phyloP scores from a whole-genome alignment of 1,140 invertebrate species.

The Microvelia longipes region DNA sequence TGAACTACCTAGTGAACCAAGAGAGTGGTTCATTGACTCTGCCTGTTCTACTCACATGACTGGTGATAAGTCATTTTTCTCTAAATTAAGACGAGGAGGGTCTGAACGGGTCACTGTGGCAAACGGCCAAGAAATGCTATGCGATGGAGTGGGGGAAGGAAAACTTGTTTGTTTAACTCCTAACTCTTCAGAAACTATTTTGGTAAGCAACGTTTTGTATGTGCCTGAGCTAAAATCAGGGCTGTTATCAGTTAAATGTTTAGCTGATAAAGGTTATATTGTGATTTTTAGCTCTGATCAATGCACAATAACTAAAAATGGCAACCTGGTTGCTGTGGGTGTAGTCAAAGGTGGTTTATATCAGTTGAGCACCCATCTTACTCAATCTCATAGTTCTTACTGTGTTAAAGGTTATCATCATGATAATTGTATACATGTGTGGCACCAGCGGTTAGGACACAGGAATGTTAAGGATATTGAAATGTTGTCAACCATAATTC shows the following conservation, averaged over 20 bases:
- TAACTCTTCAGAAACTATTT: not conserved
- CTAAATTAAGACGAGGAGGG: not conserved
- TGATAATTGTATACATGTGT: not conserved
- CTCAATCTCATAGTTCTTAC: no score
- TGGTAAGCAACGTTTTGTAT: not conserved
- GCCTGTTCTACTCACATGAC: not conserved
- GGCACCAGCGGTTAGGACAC: not conserved
- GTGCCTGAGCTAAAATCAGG: not conserved
- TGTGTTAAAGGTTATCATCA: no score
- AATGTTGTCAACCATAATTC: not conserved
- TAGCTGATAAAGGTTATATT: not conserved
- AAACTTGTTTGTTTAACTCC: not conserved
- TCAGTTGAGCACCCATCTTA: no score
- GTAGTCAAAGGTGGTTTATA: no score
- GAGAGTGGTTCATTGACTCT: not conserved
- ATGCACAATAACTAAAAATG: no score
- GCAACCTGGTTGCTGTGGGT: no score
- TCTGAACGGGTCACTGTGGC: not conserved
- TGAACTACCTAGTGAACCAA: not conserved
- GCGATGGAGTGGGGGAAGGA: not conserved
- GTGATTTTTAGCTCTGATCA: not conserved
- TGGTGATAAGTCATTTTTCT: not conserved
- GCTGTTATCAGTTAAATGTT: not conserved
- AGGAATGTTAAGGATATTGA: not conserved
- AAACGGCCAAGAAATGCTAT: not conserved